Base-by-base conservation (phyloP, 2,888 invertebrate genomes). In the Spatulosminthurus flaviceps region DNA sequence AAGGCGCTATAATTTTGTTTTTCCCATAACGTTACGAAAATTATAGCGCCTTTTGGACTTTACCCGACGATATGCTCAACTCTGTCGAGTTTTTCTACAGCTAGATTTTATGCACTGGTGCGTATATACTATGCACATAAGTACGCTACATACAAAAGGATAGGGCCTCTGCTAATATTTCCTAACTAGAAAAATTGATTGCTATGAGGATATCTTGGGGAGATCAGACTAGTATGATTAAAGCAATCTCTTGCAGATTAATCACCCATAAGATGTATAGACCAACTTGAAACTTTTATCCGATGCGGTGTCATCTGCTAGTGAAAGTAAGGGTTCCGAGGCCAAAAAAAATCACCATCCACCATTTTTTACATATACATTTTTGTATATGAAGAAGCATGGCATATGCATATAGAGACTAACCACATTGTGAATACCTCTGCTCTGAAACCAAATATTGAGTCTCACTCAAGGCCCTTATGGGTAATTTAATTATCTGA, bases 401-500 rank as follows among this genome's bases (percentile, higher is more conserved):
- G n/a, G n/a, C 34, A 34, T 9, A 4, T 9, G 34, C 34, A 4
- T 9, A 51, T 19, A 51, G 7, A 11, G 51, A 51, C 4, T 5
- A 19, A 13, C 5, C 16, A 51, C 41, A 41, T 13, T 41, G 7
- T 41, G 19, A 51, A n/a, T 11, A 51, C 16, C 51, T 51, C 51
- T 2, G 16, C 51, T 16, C 19, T 51, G 51, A 19, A 51, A 51
- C 51, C 51, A 51, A 51, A 51, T 67, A 26, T 67, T 67, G 67
- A 26, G 24, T 19, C 26, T 22, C 22, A 64, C 67, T 67, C 26
- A 24, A 67, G 67, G 29, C 19, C 67, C 28, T 67, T 67, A 16
- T 67, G 67, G 29, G 16, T 67, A 67, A 67, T 28, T 67, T 28
- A 26, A 67, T 67, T 24, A 67, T 24, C 26, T 29, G 67, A 28